Conservation (phyloP, 1,140 invertebrate species). For the Drosophila serrata region DNA sequence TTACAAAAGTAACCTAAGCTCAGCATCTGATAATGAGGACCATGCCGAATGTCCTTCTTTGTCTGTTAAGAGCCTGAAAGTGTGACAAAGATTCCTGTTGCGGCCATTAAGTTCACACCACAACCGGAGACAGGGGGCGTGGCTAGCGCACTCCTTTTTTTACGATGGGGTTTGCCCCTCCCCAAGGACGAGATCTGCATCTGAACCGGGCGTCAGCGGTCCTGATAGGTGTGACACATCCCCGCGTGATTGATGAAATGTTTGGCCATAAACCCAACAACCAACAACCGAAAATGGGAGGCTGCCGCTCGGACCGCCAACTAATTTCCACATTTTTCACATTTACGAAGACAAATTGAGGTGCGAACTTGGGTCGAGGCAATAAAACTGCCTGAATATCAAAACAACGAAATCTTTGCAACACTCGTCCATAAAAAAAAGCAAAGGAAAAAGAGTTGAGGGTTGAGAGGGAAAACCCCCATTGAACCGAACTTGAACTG, state of each 20-base stretch:
- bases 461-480: constrained; percentile 17
- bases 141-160: constrained; percentile 67
- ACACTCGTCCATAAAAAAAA: constrained; percentile 74
- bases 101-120: constrained; percentile 61
- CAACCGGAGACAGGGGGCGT: constrained; percentile 46
- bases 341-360: constrained; percentile 85
- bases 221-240: constrained; percentile 81
- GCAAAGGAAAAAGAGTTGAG: neutral
- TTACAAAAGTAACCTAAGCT: neutral
- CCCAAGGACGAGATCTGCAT: constrained; percentile 57
- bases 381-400: constrained; percentile 84
- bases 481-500: constrained; percentile 13
- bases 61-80: constrained; percentile 50
- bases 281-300: constrained; percentile 23
- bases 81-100: constrained; percentile 52
- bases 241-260: constrained; percentile 81
- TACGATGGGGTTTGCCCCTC: constrained; percentile 33
- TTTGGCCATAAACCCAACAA: constrained; percentile 34
- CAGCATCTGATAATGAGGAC: constrained; percentile 23
- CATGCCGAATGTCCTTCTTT: constrained; percentile 20
- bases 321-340: constrained; percentile 85
- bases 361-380: constrained; percentile 85
- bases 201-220: constrained; percentile 50
- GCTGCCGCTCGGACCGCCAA: constrained; percentile 55
- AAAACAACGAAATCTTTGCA: constrained; percentile 81